A percentile compares a stretch with the other conserved stretches of the same genome.
These are phyloP conservation scores for Arothron firmamentum DNA, from an alignment of 2,113 vertebrate genomes.

Conservation along the genomic window DNA sequence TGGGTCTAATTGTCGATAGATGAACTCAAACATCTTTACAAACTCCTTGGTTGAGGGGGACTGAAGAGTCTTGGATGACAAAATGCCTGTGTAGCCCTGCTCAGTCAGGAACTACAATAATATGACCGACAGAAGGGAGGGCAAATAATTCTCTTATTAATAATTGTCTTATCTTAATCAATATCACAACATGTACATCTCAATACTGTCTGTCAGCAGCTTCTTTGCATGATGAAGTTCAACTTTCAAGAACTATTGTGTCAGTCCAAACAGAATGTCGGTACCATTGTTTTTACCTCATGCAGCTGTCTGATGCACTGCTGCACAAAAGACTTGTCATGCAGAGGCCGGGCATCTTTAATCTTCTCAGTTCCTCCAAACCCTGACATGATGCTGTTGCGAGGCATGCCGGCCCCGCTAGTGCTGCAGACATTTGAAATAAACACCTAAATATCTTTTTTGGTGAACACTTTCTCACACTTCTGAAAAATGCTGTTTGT, in stretches of 20 bases:
- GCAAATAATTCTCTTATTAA: not conserved
- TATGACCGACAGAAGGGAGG: not conserved
- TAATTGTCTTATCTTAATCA: no score
- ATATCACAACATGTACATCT: not conserved
- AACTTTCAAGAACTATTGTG: not conserved
- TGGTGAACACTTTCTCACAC: not conserved
- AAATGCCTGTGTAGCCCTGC: conserved; percentile 77
- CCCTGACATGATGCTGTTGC: conserved; percentile 81
- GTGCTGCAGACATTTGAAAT: conserved; percentile 57
- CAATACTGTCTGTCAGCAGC: no score
- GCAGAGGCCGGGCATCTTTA: conserved; percentile 89
- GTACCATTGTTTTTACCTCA: conserved; percentile 75
- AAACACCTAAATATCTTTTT: not conserved
- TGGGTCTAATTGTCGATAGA: conserved; percentile 84
- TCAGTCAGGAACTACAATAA: conserved; percentile 83
- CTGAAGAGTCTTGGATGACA: conserved; percentile 87
- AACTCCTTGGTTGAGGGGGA: conserved; percentile 94
- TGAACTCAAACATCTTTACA: conserved; percentile 90
- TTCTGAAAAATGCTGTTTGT: conserved; percentile 51
- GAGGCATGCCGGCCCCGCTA: conserved; percentile 76
- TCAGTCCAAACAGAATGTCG: no score
- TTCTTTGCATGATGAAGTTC: not conserved
- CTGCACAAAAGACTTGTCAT: conserved; percentile 91
- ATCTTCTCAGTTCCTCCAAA: conserved; percentile 90
- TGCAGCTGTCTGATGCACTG: conserved; percentile 90